Conservation (phyloP, 2,888 invertebrate genomes). For the Tolmerus cingulatus region DNA sequence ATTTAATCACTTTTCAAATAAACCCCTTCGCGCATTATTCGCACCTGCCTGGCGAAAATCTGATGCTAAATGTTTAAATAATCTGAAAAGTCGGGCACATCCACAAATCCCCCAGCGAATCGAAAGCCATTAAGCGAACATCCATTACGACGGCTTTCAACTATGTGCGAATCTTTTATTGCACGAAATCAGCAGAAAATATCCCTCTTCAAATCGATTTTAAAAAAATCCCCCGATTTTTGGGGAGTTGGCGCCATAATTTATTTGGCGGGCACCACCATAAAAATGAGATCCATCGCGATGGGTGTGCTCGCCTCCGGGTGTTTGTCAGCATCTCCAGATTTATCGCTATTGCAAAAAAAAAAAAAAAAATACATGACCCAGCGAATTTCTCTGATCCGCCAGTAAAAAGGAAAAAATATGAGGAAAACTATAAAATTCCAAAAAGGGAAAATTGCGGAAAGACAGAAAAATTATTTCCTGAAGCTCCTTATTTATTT, state of each 20-base stretch:
- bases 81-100: not conserved
- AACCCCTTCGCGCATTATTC: not conserved
- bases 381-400: not conserved
- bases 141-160: not conserved
- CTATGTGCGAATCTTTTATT: slow-evolving; percentile 12
- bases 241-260: slow-evolving; percentile 25
- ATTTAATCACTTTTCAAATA: not conserved
- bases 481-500: not conserved
- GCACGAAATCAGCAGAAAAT: slow-evolving; percentile 9
- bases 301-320: slow-evolving; percentile 14
- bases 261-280: slow-evolving; percentile 1
- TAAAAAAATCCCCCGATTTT: not conserved
- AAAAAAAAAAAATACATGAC: not conserved
- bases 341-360: not conserved
- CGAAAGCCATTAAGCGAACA: not conserved
- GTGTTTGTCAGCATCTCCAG: slow-evolving; percentile 27
- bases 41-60: not conserved
- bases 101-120: not conserved
- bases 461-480: not conserved
- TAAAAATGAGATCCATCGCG: slow-evolving; percentile 10
- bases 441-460: not conserved
- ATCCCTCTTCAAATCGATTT: not conserved
- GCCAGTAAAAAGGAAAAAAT: not conserved
- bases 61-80: not conserved
- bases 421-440: not conserved